A percentile compares a stretch with the other conserved stretches of the same genome.
Conservation (phyloP, 2,888 invertebrate genomes). For the Carcina quercana region DNA sequence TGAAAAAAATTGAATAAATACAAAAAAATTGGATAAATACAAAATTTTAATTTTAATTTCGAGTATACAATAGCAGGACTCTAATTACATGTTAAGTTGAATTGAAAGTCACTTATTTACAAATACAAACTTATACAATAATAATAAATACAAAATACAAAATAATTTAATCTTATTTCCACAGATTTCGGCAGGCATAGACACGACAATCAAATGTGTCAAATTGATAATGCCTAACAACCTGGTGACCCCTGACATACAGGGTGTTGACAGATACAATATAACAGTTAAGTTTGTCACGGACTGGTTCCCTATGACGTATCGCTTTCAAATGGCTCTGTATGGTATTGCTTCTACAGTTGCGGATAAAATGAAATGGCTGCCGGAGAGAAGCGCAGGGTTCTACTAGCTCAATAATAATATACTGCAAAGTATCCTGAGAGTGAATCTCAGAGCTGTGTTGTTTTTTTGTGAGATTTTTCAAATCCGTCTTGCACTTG, state of each 20-base stretch:
- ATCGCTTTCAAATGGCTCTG: too few species aligned
- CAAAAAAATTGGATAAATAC: background rate
- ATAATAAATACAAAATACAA: too few species aligned
- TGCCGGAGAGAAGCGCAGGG: too few species aligned
- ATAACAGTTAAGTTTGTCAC: conserved; percentile 37
- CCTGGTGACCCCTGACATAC: conserved; percentile 28
- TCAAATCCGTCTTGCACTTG: too few species aligned
- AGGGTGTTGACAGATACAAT: conserved; percentile 52
- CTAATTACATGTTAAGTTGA: background rate
- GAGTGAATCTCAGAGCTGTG: too few species aligned
- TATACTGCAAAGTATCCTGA: too few species aligned
- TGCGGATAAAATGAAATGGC: too few species aligned
- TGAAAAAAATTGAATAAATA: too few species aligned
- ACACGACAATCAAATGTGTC: conserved; percentile 48
- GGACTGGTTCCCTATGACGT: conserved; percentile 54
- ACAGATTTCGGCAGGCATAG: conserved; percentile 53
- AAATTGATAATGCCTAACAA: conserved; percentile 45
- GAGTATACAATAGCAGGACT: background rate
- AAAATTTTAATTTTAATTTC: background rate
- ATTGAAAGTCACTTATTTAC: background rate
- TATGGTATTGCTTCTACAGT: too few species aligned
- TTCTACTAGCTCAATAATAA: too few species aligned
- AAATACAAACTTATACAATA: too few species aligned
- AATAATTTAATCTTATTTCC: conserved; percentile 11
- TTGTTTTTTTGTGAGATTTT: too few species aligned